Conservation (phyloP, 2,888 invertebrate species). For the Lamellibrachia satsuma region DNA sequence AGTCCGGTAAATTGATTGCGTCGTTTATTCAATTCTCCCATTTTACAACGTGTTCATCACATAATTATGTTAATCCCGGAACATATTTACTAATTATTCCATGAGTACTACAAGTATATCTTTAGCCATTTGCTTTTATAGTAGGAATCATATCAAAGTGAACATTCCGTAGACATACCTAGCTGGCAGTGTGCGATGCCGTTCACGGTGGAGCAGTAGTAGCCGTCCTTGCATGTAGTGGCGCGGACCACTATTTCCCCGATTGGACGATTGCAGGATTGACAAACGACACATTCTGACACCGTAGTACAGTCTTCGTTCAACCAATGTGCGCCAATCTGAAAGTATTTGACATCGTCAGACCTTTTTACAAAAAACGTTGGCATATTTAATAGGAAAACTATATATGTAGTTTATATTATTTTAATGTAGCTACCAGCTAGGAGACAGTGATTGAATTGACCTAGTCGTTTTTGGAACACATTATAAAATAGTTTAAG, state of each 20-base stretch:
- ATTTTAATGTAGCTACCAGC: not conserved
- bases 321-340: slow-evolving; percentile 20
- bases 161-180: not conserved
- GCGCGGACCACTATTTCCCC: not conserved
- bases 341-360: not conserved
- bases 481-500: no score
- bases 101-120: not conserved
- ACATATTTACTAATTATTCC: not conserved
- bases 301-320: not conserved
- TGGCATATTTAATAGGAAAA: no score
- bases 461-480: not conserved
- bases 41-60: no score
- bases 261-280: not conserved
- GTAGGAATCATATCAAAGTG: not conserved
- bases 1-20: no score
- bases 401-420: not conserved
- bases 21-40: no score
- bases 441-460: not conserved
- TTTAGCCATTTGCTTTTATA: not conserved
- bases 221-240: not conserved
- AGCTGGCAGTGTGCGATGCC: not conserved
- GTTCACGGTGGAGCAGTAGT: not conserved
- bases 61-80: no score
- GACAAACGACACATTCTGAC: not conserved
- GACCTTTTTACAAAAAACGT: not conserved